A percentile compares a stretch with the other conserved stretches of the same genome.
Evolutionary conservation across 2,113 vertebrate genomes (phyloP).

Genomic region (Sminthopsis crassicaudata): DNA sequence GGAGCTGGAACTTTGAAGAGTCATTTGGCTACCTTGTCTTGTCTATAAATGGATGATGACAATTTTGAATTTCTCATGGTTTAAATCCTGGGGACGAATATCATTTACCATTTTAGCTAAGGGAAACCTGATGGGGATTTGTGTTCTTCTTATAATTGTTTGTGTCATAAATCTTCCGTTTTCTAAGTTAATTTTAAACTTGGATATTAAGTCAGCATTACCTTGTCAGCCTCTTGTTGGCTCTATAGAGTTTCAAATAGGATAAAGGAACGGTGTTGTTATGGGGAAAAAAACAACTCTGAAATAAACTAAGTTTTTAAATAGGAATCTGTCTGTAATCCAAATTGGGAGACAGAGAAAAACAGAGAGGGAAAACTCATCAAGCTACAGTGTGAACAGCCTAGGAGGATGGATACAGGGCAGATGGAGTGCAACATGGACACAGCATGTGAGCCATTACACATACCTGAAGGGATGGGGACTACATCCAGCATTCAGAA

Average conservation of each 20-base stretch:
- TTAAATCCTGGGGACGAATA: slow-evolving; percentile 50
- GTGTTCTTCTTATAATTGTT: not conserved
- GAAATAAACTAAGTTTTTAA: slow-evolving; percentile 7
- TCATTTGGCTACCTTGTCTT: slow-evolving; percentile 43
- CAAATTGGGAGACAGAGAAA: slow-evolving; percentile 1
- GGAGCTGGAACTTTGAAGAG: slow-evolving; percentile 43
- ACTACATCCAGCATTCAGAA: not conserved
- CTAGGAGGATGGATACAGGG: not conserved
- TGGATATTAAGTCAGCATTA: slow-evolving; percentile 45
- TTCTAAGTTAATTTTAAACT: slow-evolving; percentile 21
- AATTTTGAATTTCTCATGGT: slow-evolving; percentile 44
- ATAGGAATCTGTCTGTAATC: not conserved
- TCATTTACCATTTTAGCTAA: slow-evolving; percentile 40
- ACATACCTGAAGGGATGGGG: not conserved
- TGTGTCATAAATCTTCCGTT: not conserved
- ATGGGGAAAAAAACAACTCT: slow-evolving; percentile 31
- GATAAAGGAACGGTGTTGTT: slow-evolving; percentile 5
- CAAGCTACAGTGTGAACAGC: not conserved
- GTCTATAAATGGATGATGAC: slow-evolving; percentile 48
- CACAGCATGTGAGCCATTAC: not conserved
- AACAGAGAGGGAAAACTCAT: slow-evolving; percentile 10
- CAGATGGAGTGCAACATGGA: not conserved
- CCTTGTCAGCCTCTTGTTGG: slow-evolving; percentile 7
- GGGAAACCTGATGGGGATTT: slow-evolving; percentile 2
- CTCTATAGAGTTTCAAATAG: slow-evolving; percentile 6